A percentile compares a stretch with the other conserved stretches of the same genome.
Conservation (phyloP, 2,888 invertebrate genomes). For the Drosophila helvetica region DNA sequence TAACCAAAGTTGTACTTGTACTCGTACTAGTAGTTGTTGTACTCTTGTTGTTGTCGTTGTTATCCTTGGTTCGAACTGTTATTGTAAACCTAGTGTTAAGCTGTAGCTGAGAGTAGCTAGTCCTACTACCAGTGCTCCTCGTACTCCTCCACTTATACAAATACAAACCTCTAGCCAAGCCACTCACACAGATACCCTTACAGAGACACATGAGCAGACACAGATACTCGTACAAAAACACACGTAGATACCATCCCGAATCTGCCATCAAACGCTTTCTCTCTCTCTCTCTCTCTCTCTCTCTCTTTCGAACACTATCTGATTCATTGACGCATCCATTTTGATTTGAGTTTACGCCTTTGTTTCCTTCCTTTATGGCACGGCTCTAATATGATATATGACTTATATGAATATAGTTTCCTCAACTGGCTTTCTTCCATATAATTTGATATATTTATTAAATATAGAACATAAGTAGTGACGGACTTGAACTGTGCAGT, state of each 20-base stretch:
- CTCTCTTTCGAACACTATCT: constrained; percentile 18
- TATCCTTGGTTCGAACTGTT: constrained; percentile 35
- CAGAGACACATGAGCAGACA: constrained; percentile 18
- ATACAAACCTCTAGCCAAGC: constrained; percentile 22
- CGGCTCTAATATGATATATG: constrained; percentile 39
- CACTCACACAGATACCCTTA: constrained; percentile 4
- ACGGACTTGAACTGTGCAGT: constrained; percentile 12
- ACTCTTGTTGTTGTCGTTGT: constrained; percentile 47
- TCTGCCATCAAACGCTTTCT: constrained; percentile 24
- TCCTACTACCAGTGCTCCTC: constrained; percentile 34
- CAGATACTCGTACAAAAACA: not conserved
- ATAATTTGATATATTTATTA: constrained; percentile 1
- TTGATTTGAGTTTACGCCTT: constrained; percentile 51
- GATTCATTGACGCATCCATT: constrained; percentile 36
- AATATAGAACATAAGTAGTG: constrained; percentile 19
- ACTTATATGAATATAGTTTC: constrained; percentile 30
- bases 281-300: constrained; percentile 14
- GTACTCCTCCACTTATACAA: constrained; percentile 20
- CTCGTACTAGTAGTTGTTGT: constrained; percentile 33
- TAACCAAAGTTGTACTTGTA: constrained; percentile 25
- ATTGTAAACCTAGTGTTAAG: constrained; percentile 44
- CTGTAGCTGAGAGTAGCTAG: constrained; percentile 57
- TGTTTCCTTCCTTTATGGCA: constrained; percentile 51
- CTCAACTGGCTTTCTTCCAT: constrained; percentile 21
- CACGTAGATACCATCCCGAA: not conserved